Base-by-base conservation (phyloP, 2,888 invertebrate genomes). In the Andrena flavipes region DNA sequence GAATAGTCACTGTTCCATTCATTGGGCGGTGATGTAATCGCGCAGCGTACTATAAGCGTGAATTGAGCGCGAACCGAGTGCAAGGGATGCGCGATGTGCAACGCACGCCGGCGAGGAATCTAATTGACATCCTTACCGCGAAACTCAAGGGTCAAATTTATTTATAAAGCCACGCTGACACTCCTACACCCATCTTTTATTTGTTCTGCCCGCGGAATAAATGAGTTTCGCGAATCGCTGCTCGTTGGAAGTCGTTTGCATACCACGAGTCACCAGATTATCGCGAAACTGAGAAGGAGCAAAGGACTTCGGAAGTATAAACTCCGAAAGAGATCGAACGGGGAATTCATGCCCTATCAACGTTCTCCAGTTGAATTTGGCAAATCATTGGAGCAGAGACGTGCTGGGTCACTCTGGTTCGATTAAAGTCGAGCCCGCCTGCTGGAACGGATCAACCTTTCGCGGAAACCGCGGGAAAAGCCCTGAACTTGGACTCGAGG, bases 401-500 rank as follows among this genome's bases (percentile, higher is more conserved):
- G 63, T 35, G 63, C 1, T 1, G 42, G 42, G 48, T 33, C 7
- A 4, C 42, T 16, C 29, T 8, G 29, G n/a, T 29, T 23, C 23
- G 23, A 26, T 30, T 20, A 16, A 70, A 65, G 33, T 5, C 20
- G 42, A 51, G 35, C 62, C 65, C 35, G 48, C 26, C 60, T 51
- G 26, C 33, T 16, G 10, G 35, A 56, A 54, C 6, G 54, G 33
- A 33, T 56, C 26, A 68, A 69, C 23, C 63, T 35, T 54, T 72
- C 67, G 70, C 62, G 62, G 64, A 76, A 65, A 75, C 23, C 33
- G 29, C 73, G 70, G 20, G 49, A 1, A 63, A 33, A 78, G 54
- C 82, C 88, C 60, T 88, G 86, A 88, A 88, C 87, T 87, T 88
- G 84, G 69, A 76, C 82, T 82, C 63, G 69, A 26, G 71, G 80